A percentile compares a stretch with the other conserved stretches of the same genome.
Conservation (phyloP, 2,888 invertebrate species). For the Troides oblongomaculatus region DNA sequence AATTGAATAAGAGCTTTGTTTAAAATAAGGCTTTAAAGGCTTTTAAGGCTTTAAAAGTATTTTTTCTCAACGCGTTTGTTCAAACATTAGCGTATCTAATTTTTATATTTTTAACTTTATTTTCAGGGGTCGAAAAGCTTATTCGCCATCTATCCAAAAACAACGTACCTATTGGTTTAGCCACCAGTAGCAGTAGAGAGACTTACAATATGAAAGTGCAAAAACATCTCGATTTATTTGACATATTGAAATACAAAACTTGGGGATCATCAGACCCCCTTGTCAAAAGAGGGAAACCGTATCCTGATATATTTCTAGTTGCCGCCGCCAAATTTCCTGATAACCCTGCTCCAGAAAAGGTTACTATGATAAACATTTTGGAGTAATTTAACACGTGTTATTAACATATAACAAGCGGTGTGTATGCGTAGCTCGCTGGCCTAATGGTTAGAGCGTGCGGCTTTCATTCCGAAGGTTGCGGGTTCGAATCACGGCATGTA, state of each 20-base stretch:
- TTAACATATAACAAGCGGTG: background rate
- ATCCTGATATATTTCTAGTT: slow-evolving; percentile 91
- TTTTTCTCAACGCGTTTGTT: no score
- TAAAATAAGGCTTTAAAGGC: no score
- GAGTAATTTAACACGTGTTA: background rate
- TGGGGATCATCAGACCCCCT: slow-evolving; percentile 90
- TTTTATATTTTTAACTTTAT: slow-evolving; percentile 13
- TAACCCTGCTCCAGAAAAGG: slow-evolving; percentile 80
- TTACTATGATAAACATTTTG: slow-evolving; percentile 38
- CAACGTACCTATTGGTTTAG: slow-evolving; percentile 90
- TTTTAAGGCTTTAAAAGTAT: no score
- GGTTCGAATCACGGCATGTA: no score
- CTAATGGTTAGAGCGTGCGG: no score
- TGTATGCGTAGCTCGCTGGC: no score
- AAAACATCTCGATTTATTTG: slow-evolving; percentile 84
- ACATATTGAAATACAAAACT: slow-evolving; percentile 85
- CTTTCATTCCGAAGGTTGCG: no score
- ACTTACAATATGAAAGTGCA: slow-evolving; percentile 86
- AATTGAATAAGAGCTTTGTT: no score
- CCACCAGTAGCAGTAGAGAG: slow-evolving; percentile 89
- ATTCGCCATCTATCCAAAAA: slow-evolving; percentile 85
- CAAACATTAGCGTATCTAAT: no score
- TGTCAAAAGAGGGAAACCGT: slow-evolving; percentile 91
- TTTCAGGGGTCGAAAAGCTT: slow-evolving; percentile 87
- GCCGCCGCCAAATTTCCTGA: slow-evolving; percentile 87